Base-by-base conservation (phyloP, 2,113 vertebrate species). In the Ifrita kowaldi region DNA sequence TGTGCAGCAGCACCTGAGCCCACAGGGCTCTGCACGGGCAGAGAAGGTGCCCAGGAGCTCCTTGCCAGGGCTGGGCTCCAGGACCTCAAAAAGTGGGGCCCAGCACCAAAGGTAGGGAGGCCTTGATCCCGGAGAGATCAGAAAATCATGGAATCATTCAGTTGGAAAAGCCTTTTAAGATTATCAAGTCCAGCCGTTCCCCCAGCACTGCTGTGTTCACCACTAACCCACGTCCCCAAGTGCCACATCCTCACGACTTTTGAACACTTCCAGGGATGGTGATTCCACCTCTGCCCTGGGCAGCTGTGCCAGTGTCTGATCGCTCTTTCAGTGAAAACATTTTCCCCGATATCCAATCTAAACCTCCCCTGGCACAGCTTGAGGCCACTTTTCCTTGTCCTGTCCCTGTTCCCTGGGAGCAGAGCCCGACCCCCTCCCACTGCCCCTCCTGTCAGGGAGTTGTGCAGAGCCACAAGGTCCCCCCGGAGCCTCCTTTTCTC, bases 371-470 rank as follows among this genome's bases (percentile, higher is more conserved):
- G 14, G 59, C 32, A 6, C 35, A 64, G 15, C 8, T 1, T 22
- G 27, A 62, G 33, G 19, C 28, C 2, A 0, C 13, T 44, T 13
- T 13, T 44, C 12, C 28, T 37, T 7, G 5, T 53, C 21, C 27
- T 73, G 67, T 37, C 16, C 42, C 57, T 42, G 32, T 27, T 71
- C 42, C 42, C 57, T 71, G 42, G 22, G 20, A 22, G 13, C 35
- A 71, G 35, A 63, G 21, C 42, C 49, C 0, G 0, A 64, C 2
- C 2, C 20, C 12, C 20, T 9, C 20, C 4, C 0, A 50, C 35
- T 64, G 21, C 4, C 10, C 57, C 50, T 65, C 76, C 75, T 88
- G 18, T 1, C 76, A 42, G 57, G 41, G 67, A 27, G 1, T 6
- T 73, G 21, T 32, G 18, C 35, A 57, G 59, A 74, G 44, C 27